Evolutionary conservation across 2,888 invertebrate species (phyloP).

Genomic region (Amiota mariae): DNA sequence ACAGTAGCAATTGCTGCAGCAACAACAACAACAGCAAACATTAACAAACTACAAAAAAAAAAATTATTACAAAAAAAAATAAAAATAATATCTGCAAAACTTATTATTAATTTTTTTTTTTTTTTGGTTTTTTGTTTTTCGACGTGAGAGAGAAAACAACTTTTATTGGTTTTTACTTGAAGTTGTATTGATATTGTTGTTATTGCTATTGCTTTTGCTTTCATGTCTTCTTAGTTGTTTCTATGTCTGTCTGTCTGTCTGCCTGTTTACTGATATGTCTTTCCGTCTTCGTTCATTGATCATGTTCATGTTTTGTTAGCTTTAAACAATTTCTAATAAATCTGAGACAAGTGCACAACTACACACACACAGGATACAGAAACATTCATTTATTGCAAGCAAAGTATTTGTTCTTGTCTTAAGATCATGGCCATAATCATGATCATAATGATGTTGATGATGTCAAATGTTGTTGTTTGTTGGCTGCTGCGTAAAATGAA

Average conservation of each 20-base stretch:
- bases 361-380: background rate
- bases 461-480: too few relatives aligned
- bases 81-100: background rate
- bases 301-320: slow-evolving; percentile 19
- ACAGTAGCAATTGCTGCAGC: background rate
- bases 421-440: background rate
- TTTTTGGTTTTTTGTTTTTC: background rate
- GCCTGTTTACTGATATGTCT: background rate
- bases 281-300: slow-evolving; percentile 3
- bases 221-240: background rate
- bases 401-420: background rate
- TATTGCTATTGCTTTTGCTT: slow-evolving; percentile 17
- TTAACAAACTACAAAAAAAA: background rate
- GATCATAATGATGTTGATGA: too few relatives aligned
- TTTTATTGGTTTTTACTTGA: background rate
- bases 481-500: too few relatives aligned
- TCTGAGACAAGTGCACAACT: slow-evolving; percentile 21
- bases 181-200: background rate
- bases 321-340: slow-evolving; percentile 25
- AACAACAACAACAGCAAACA: background rate
- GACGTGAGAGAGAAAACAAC: background rate
- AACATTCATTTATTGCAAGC: background rate
- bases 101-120: slow-evolving; percentile 15
- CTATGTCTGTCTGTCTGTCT: background rate
- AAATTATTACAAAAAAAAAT: slow-evolving; percentile 4